Evolutionary conservation across 2,113 vertebrate genomes (phyloP).

Genomic region (Ia io): DNA sequence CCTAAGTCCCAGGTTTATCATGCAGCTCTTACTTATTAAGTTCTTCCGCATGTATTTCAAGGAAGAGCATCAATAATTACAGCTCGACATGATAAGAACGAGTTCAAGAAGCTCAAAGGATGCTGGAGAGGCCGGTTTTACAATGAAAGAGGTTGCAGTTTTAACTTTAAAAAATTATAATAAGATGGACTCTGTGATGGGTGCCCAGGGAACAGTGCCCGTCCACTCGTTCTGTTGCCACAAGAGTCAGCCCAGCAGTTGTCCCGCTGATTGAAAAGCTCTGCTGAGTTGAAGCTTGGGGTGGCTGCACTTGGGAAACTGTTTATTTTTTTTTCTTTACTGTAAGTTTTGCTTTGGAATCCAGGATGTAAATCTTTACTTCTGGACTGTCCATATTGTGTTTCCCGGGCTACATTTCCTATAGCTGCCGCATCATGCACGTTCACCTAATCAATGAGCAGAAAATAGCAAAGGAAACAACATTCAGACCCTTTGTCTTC

Average conservation of each 20-base stretch:
- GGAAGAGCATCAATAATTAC: background rate
- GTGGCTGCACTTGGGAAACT: background rate
- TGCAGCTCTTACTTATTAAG: background rate
- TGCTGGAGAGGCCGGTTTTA: background rate
- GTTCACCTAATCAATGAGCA: background rate
- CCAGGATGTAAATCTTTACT: background rate
- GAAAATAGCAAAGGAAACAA: background rate
- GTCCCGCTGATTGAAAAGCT: background rate
- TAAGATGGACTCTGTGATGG: background rate
- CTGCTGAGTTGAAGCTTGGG: background rate
- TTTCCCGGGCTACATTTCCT: background rate
- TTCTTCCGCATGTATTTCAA: background rate
- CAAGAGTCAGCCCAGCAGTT: background rate
- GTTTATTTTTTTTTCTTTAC: background rate
- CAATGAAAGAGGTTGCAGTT: background rate
- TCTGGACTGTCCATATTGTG: background rate
- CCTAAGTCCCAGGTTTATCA: background rate
- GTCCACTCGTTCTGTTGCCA: background rate
- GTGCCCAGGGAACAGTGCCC: background rate
- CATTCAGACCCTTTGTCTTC: background rate
- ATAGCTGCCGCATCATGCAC: accelerated
- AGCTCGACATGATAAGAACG: background rate
- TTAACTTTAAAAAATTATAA: background rate
- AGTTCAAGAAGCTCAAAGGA: background rate
- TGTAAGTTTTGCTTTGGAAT: background rate